phyloP scores from a whole-genome alignment of 1,140 invertebrate genomes.

The Drosophila mayri region DNA sequence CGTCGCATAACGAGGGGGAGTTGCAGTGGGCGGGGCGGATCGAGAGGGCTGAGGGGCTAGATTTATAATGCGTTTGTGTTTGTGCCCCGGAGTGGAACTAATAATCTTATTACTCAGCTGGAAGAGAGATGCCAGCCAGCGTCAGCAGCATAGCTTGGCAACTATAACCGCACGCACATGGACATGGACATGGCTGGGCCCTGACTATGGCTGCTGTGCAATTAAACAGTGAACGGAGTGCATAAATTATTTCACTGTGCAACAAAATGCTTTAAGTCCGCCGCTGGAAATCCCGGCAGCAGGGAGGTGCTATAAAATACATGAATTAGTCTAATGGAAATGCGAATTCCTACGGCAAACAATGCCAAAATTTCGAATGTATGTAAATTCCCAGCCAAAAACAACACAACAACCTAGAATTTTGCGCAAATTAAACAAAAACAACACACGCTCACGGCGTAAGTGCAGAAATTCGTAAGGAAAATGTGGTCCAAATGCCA shows the following conservation, averaged over 20 bases:
- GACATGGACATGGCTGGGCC: neutral
- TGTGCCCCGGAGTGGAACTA: slow-evolving; percentile 63
- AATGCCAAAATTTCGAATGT: slow-evolving; percentile 54
- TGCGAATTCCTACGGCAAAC: slow-evolving; percentile 51
- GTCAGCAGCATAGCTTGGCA: slow-evolving; percentile 29
- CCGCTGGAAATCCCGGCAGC: slow-evolving; percentile 32
- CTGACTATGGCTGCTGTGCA: slow-evolving; percentile 26
- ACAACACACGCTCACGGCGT: slow-evolving; percentile 25
- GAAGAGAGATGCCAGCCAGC: slow-evolving; percentile 57
- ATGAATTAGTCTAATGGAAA: slow-evolving; percentile 67
- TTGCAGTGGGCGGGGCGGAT: neutral
- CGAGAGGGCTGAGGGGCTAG: slow-evolving; percentile 12
- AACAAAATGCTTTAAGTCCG: slow-evolving; percentile 49
- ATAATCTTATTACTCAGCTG: slow-evolving; percentile 66
- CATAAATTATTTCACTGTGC: slow-evolving; percentile 52
- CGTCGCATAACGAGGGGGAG: slow-evolving; percentile 2
- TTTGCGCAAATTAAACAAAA: slow-evolving; percentile 61
- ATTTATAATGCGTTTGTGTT: slow-evolving; percentile 64
- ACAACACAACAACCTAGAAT: slow-evolving; percentile 33
- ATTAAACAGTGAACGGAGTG: slow-evolving; percentile 55
- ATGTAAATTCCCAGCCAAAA: slow-evolving; percentile 45
- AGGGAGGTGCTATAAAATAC: slow-evolving; percentile 58
- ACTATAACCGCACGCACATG: slow-evolving; percentile 41
- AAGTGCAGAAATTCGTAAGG: slow-evolving; percentile 27
- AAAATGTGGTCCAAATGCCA: slow-evolving; percentile 40